Evolutionary conservation across 2,888 invertebrate species (phyloP).

Genomic region (Cephus runcator): DNA sequence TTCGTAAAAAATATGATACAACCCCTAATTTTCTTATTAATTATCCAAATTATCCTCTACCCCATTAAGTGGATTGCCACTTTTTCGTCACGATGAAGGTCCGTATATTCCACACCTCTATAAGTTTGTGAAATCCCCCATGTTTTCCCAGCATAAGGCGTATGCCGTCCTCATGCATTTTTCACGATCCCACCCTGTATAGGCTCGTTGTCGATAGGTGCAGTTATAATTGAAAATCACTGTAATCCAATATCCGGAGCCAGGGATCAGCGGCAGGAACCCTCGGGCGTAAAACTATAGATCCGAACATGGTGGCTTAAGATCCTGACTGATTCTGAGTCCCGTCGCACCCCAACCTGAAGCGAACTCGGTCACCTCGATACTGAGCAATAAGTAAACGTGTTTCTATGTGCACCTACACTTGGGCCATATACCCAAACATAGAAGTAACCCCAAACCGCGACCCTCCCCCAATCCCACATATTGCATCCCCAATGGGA

Average conservation of each 20-base stretch:
- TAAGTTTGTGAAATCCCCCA: background rate
- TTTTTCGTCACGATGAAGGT: background rate
- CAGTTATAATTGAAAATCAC: constrained; percentile 54
- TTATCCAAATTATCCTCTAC: background rate
- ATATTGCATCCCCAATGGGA: constrained; percentile 25
- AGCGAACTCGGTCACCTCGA: constrained; percentile 29
- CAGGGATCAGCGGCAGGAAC: constrained; percentile 17
- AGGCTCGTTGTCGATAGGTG: constrained; percentile 12
- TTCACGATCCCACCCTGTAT: background rate
- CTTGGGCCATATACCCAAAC: constrained; percentile 24
- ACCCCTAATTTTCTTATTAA: background rate
- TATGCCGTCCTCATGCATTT: constrained; percentile 8
- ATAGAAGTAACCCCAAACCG: constrained; percentile 24
- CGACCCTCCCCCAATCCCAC: constrained; percentile 18
- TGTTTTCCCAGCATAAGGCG: background rate
- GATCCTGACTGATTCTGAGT: constrained; percentile 11
- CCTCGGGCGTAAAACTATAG: constrained; percentile 27
- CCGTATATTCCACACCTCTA: background rate
- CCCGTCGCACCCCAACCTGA: constrained; percentile 23
- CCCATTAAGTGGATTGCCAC: background rate
- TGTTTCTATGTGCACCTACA: constrained; percentile 22
- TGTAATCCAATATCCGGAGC: constrained; percentile 42
- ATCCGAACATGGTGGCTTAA: constrained; percentile 25
- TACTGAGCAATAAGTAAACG: constrained; percentile 35
- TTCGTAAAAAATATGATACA: background rate